phyloP scores from a whole-genome alignment of 2,888 invertebrate species.

The Pollenia griseotomentosa region DNA sequence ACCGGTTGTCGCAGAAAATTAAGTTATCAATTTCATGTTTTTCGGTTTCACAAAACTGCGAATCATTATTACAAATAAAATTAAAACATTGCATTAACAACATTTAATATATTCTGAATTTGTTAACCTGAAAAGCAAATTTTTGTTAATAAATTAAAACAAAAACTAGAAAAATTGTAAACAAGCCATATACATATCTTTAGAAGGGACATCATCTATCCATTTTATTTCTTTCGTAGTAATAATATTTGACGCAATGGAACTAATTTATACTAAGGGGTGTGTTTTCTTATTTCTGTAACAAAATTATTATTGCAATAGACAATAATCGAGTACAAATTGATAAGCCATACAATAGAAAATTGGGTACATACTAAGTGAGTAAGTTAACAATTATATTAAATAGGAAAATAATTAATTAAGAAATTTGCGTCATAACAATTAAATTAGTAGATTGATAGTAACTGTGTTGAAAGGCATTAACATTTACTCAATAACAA shows the following conservation, averaged over 20 bases:
- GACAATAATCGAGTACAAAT: conserved; percentile 22
- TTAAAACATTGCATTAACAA: too few species aligned
- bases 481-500: conserved; percentile 30
- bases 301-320: conserved; percentile 7
- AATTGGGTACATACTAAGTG: not conserved
- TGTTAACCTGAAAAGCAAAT: too few species aligned
- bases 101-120: too few species aligned
- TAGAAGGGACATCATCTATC: too few species aligned
- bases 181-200: too few species aligned
- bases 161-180: too few species aligned
- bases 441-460: conserved; percentile 38
- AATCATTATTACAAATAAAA: too few species aligned
- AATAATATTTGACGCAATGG: not conserved
- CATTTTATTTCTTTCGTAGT: too few species aligned
- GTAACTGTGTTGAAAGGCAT: conserved; percentile 25
- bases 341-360: conserved; percentile 57
- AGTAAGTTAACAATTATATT: conserved; percentile 22
- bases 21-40: too few species aligned
- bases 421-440: conserved; percentile 61
- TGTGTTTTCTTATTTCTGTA: conserved; percentile 27
- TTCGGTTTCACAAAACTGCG: too few species aligned
- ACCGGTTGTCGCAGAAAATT: too few species aligned
- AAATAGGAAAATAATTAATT: conserved; percentile 64
- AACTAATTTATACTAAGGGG: conserved; percentile 13
- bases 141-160: too few species aligned